Evolutionary conservation across 2,888 invertebrate genomes (phyloP).

Genomic region (Drosophila infuscata): DNA sequence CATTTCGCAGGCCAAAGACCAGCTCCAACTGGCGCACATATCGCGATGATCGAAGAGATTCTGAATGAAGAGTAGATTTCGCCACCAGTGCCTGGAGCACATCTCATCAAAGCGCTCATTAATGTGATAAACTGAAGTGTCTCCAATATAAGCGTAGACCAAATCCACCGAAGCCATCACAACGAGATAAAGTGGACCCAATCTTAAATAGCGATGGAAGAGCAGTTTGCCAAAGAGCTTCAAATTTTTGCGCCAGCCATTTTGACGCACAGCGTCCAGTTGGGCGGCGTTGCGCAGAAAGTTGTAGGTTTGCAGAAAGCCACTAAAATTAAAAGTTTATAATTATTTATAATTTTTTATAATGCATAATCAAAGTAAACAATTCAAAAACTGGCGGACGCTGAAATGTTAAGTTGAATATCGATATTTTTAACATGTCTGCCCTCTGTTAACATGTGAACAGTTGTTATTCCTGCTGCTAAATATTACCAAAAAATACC

Average conservation of each 20-base stretch:
- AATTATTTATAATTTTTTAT: neutral
- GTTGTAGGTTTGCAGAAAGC: constrained; percentile 83
- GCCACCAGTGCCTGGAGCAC: constrained; percentile 84
- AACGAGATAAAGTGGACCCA: constrained; percentile 83
- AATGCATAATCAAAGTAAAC: neutral
- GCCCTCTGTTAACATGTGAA: neutral
- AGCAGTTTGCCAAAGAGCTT: constrained; percentile 80
- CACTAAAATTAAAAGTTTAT: constrained; percentile 61
- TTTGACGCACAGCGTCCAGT: constrained; percentile 75
- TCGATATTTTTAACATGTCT: neutral
- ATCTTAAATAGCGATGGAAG: constrained; percentile 83
- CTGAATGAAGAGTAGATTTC: constrained; percentile 84
- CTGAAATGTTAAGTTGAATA: neutral
- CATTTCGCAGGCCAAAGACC: constrained; percentile 85
- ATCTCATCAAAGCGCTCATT: constrained; percentile 84
- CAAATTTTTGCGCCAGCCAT: constrained; percentile 69
- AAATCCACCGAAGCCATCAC: constrained; percentile 82
- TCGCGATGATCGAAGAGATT: constrained; percentile 83
- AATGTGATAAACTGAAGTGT: constrained; percentile 84
- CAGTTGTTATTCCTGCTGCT: neutral
- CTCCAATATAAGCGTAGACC: constrained; percentile 82
- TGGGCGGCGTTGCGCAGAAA: constrained; percentile 81
- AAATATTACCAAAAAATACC: constrained; percentile 10
- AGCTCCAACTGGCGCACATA: constrained; percentile 85
- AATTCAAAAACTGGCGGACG: neutral